Percentiles rank a stretch among this genome's conserved stretches.
phyloP scores from a whole-genome alignment of 1,140 invertebrate genomes.

The Lordiphosa stackelbergi region DNA sequence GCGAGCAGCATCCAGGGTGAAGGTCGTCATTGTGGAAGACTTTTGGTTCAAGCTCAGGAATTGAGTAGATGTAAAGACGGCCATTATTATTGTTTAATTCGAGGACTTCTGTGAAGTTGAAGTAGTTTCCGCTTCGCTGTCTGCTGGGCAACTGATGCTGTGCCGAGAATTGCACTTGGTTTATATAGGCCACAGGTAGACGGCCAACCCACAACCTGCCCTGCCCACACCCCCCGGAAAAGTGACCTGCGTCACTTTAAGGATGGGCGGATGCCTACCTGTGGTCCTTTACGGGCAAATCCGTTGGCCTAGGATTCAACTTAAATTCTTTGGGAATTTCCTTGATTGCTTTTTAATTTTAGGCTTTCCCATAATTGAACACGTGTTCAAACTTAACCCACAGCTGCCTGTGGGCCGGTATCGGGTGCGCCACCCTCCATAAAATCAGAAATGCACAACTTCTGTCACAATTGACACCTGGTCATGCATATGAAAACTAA shows the following conservation, averaged over 20 bases:
- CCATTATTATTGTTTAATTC: constrained; percentile 19
- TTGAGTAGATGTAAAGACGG: constrained; percentile 36
- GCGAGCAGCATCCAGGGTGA: constrained; percentile 41
- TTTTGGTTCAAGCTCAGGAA: constrained; percentile 21
- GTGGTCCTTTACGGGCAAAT: constrained; percentile 4
- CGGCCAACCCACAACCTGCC: constrained; percentile 8
- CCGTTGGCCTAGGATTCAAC: constrained; percentile 5
- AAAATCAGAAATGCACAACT: not conserved
- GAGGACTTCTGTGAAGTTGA: not conserved
- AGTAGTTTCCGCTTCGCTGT: constrained; percentile 11
- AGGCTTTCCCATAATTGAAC: constrained; percentile 27
- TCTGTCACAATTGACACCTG: not conserved
- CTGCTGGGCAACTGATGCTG: constrained; percentile 41
- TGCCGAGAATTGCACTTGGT: no score
- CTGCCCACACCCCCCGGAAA: not conserved
- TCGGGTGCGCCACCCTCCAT: not conserved
- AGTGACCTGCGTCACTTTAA: not conserved
- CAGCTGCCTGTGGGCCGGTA: not conserved
- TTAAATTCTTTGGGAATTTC: constrained; percentile 25
- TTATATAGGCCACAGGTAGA: constrained; percentile 40
- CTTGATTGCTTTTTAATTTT: constrained; percentile 50
- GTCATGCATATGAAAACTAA: not conserved
- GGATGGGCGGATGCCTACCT: not conserved
- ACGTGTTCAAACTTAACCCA: constrained; percentile 9
- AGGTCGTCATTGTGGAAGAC: constrained; percentile 20